A percentile compares a stretch with the other conserved stretches of the same genome.
These are phyloP conservation scores for Cephonodes hylas DNA, from an alignment of 2,888 invertebrate genomes.

Conservation along the genomic window DNA sequence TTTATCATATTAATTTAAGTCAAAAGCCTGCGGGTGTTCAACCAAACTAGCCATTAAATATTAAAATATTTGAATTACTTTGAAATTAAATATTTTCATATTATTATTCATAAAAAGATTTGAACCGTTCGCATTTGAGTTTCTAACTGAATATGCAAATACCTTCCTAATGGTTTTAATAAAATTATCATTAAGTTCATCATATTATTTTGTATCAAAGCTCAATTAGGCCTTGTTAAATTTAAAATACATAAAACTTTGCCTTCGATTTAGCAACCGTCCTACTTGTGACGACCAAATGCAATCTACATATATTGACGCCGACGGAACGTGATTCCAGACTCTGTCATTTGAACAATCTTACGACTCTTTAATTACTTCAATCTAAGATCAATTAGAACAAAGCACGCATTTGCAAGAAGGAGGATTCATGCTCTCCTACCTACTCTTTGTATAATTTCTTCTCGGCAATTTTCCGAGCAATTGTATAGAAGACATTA, in stretches of 20 bases:
- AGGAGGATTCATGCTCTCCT: not conserved
- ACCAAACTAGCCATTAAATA: too few relatives aligned
- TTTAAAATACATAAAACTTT: not conserved
- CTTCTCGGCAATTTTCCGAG: not conserved
- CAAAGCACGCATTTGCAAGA: not conserved
- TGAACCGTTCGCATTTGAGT: too few relatives aligned
- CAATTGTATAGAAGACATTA: not conserved
- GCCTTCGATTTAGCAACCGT: not conserved
- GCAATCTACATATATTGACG: constrained; percentile 14
- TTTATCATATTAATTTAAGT: too few relatives aligned
- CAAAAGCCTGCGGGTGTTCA: too few relatives aligned
- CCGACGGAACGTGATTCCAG: not conserved
- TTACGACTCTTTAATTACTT: not conserved
- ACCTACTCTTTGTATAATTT: not conserved
- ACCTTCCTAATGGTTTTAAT: too few relatives aligned
- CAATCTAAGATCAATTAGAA: not conserved
- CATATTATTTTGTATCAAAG: too few relatives aligned
- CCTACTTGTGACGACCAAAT: not conserved
- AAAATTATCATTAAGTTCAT: too few relatives aligned
- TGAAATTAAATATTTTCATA: too few relatives aligned
- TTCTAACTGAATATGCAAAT: too few relatives aligned
- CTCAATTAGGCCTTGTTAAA: too few relatives aligned
- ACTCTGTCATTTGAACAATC: not conserved
- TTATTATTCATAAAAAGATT: too few relatives aligned
- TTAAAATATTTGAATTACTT: too few relatives aligned